Evolutionary conservation across 1,140 invertebrate species (phyloP).

Genomic region (Wiebesia pumilae): DNA sequence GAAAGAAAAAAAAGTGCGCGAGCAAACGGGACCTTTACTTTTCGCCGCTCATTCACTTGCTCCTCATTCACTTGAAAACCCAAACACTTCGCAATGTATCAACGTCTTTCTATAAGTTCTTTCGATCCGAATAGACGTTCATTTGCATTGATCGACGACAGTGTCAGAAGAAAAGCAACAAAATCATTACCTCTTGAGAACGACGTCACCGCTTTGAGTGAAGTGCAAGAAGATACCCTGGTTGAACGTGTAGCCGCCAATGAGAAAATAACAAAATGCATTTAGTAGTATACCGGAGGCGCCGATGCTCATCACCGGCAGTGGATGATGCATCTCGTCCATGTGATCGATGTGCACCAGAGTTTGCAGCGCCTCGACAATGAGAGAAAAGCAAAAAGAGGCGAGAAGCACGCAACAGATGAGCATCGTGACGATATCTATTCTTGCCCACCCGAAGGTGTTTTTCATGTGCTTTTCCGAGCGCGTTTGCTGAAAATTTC

Average conservation of each 20-base stretch:
- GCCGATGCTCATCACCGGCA: constrained; percentile 80
- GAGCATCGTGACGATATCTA: constrained; percentile 88
- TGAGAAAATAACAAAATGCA: constrained; percentile 82
- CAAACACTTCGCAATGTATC: no score
- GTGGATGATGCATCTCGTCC: constrained; percentile 82
- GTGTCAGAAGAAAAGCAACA: neutral
- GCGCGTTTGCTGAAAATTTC: constrained; percentile 66
- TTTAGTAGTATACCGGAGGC: constrained; percentile 82
- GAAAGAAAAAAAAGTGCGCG: no score
- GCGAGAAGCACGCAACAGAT: constrained; percentile 89
- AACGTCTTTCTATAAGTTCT: no score
- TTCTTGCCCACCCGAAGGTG: constrained; percentile 93
- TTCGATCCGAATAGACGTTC: no score
- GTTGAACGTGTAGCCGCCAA: constrained; percentile 87
- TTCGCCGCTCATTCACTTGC: no score
- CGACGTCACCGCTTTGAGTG: constrained; percentile 79
- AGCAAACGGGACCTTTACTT: no score
- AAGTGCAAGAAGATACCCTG: constrained; percentile 84
- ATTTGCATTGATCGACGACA: no score
- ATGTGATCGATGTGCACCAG: constrained; percentile 85
- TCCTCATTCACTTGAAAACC: no score
- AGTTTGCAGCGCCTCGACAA: constrained; percentile 88
- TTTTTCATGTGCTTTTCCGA: constrained; percentile 84
- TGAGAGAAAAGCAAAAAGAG: constrained; percentile 87
- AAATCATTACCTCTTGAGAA: constrained; percentile 74